Evolutionary conservation across 1,140 invertebrate genomes (phyloP), one percentile per base, ranked within the genome.

Genomic region (Trachymyrmex cornetzi): DNA sequence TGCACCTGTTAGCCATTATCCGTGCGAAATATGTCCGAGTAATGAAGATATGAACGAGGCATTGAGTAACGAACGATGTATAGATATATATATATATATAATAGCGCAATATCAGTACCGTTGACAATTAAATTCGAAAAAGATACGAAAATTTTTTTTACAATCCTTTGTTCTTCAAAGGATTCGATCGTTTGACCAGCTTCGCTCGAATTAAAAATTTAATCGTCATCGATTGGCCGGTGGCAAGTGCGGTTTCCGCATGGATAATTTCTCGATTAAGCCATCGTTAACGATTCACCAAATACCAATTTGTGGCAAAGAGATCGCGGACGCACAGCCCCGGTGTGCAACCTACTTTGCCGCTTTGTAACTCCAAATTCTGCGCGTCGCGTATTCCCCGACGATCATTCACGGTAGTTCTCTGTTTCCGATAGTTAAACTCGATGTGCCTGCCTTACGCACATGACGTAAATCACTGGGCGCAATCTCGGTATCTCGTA

Each of bases 371-470:
- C 34, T 27, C 22, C 67, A 34, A 72, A 59, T 82, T 48, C 80
- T 30, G 34, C 67, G 12, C 55, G 48, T 67, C 77, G 66, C 53
- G 55, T 19, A 59, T 61, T 74, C 80, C 55, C 53, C 80, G 38
- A 44, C 67, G 67, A 84, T 84, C 80, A 61, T 75, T 84, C 80
- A 84, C 69, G 55, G 53, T 22, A 59, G 67, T 59, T 84, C 80
- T 84, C 80, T 84, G 80, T 84, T 84, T 84, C 69, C 80, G 80
- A 84, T 84, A 84, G 80, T 74, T 84, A 84, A 61, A 84, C 69
- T 63, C 80, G 48, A 27, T 30, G 55, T 9, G 77, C 55, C 64
- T 84, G 80, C 80, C 80, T 84, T 84, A 84, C 69, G 80, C 80
- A 84, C 80, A 74, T 84, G 69, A 61, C 80, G 80, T 84, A 84